Conservation (phyloP, 2,797 vertebrate genomes). For the Acipenser ruthenus region DNA sequence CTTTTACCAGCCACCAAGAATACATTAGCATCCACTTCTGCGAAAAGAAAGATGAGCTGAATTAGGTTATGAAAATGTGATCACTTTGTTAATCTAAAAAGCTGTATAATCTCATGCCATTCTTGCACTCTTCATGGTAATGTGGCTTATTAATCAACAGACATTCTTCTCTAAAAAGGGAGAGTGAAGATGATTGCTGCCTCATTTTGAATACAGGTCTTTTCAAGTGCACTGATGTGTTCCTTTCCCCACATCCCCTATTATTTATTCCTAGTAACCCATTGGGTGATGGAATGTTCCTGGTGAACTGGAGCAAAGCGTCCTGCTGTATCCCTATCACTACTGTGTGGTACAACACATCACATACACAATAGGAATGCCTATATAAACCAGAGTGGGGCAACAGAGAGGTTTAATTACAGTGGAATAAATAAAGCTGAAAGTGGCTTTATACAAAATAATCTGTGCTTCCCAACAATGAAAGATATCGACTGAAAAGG, state of each 20-base stretch:
- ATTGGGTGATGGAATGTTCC: no score
- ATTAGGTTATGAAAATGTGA: slow-evolving; percentile 5
- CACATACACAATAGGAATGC: no score
- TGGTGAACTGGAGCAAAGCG: no score
- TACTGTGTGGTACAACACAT: no score
- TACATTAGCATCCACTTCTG: not conserved
- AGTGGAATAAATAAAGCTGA: no score
- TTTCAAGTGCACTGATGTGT: not conserved
- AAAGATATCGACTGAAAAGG: no score
- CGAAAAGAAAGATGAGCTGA: not conserved
- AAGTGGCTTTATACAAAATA: no score
- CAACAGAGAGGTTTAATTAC: no score
- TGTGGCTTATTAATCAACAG: slow-evolving; percentile 8
- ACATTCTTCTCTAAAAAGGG: not conserved
- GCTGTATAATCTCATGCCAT: not conserved
- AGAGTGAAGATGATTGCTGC: not conserved
- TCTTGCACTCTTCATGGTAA: slow-evolving; percentile 3
- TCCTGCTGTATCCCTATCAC: no score
- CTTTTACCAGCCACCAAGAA: not conserved
- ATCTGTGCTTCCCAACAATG: no score
- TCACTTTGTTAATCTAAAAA: slow-evolving; percentile 2
- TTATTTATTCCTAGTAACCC: not conserved
- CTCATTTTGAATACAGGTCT: slow-evolving; percentile 3
- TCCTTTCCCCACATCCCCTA: not conserved
- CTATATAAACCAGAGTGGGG: no score